Evolutionary conservation across 2,797 vertebrate genomes (phyloP).

Genomic region (Characodon lateralis): DNA sequence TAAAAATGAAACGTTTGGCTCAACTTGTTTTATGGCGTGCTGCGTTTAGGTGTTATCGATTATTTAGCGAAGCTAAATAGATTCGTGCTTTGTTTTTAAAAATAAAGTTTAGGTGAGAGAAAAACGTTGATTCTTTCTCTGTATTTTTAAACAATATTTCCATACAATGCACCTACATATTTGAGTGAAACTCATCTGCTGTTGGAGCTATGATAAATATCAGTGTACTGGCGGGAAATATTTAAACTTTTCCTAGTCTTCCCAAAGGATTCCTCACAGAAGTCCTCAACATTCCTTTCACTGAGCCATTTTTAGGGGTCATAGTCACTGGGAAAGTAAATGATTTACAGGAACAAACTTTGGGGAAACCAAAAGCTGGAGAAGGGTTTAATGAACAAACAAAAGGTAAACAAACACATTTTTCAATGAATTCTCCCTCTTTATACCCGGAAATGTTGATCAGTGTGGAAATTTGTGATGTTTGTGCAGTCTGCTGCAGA

Average conservation of each 20-base stretch:
- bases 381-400: conserved; percentile 16
- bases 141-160: background rate
- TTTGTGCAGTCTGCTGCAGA: conserved; percentile 5
- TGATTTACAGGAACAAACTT: conserved; percentile 57
- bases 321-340: conserved; percentile 41
- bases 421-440: background rate
- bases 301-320: background rate
- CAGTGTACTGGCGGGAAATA: conserved; percentile 9
- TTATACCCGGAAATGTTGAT: background rate
- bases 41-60: background rate
- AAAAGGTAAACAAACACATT: conserved; percentile 41
- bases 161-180: background rate
- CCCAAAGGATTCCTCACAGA: conserved; percentile 16
- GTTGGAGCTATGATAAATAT: background rate
- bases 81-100: background rate
- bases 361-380: conserved; percentile 22
- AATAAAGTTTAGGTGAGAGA: background rate
- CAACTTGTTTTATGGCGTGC: background rate
- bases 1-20: background rate
- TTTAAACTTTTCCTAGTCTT: conserved; percentile 6
- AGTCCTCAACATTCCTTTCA: conserved; percentile 25
- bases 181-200: background rate
- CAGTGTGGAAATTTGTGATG: background rate
- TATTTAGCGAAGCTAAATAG: background rate
- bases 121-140: background rate